Evolutionary conservation across 2,797 vertebrate genomes (phyloP).

Genomic region (Intellagama lesueurii): DNA sequence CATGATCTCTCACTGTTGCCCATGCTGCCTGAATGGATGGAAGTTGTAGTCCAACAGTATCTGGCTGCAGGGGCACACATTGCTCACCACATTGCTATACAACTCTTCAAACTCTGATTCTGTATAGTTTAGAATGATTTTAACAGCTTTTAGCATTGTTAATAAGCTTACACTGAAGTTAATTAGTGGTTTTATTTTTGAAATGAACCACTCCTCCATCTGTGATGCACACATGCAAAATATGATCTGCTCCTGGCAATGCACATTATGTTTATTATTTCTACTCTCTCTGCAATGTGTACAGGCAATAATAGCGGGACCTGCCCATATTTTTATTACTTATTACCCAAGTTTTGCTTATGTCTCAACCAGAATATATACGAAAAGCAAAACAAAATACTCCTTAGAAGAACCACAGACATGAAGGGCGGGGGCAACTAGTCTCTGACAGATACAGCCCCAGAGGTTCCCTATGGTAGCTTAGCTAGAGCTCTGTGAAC

Average conservation of each 20-base stretch:
- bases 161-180: background rate
- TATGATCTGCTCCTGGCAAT: slow-evolving; percentile 68
- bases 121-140: slow-evolving; percentile 14
- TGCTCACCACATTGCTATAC: background rate
- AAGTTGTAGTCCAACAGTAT: background rate
- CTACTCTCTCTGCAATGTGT: slow-evolving; percentile 36
- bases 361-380: slow-evolving; percentile 68
- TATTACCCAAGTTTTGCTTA: slow-evolving; percentile 66
- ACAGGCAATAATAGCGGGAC: slow-evolving; percentile 61
- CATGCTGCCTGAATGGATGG: background rate
- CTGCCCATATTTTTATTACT: slow-evolving; percentile 72
- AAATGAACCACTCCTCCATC: background rate
- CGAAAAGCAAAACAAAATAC: slow-evolving; percentile 60
- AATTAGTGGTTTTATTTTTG: background rate
- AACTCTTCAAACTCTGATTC: background rate
- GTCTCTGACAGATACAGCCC: background rate
- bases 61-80: background rate
- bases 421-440: no score
- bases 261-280: slow-evolving; percentile 64
- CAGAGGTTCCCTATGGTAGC: background rate
- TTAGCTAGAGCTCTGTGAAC: background rate
- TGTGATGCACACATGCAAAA: slow-evolving; percentile 45
- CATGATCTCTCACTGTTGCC: background rate
- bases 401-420: slow-evolving; percentile 4
- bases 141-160: slow-evolving; percentile 27